Evolutionary conservation across 2,113 vertebrate species (phyloP).

Genomic region (Antechinus flavipes): DNA sequence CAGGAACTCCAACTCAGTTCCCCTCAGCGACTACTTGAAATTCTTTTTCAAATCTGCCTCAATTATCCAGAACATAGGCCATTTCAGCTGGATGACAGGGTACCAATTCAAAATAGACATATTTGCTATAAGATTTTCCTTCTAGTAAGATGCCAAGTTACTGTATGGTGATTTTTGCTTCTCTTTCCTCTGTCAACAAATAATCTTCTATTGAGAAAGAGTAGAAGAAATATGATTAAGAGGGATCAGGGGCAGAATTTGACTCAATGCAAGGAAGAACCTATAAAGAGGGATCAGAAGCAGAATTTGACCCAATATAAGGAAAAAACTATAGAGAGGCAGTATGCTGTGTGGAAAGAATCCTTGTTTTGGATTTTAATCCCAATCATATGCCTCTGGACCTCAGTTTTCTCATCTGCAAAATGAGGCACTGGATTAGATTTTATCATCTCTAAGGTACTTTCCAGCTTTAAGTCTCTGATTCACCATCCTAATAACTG

Average conservation of each 20-base stretch:
- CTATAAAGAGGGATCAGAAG: not conserved
- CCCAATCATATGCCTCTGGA: not conserved
- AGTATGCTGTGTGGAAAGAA: not conserved
- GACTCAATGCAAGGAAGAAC: not conserved
- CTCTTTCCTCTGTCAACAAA: not conserved
- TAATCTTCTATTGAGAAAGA: not conserved
- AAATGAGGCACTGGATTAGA: not conserved
- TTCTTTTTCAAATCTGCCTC: conserved; percentile 39
- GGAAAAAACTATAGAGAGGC: not conserved
- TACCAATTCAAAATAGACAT: conserved; percentile 48
- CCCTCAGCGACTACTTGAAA: conserved; percentile 40
- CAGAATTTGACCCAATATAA: too few species aligned
- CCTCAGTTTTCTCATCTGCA: not conserved
- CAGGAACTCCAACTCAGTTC: conserved; percentile 66
- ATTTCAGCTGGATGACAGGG: conserved; percentile 52
- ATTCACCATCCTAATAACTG: not conserved
- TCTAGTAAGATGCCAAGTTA: conserved; percentile 48
- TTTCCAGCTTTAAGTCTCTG: not conserved
- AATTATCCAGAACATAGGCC: not conserved
- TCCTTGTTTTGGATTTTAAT: not conserved
- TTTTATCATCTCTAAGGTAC: not conserved
- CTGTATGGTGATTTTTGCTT: not conserved
- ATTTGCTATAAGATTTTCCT: conserved; percentile 56
- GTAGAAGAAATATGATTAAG: not conserved
- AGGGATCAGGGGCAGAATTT: not conserved